phyloP scores from a whole-genome alignment of 2,113 vertebrate genomes.

The Fregetta grallaria region DNA sequence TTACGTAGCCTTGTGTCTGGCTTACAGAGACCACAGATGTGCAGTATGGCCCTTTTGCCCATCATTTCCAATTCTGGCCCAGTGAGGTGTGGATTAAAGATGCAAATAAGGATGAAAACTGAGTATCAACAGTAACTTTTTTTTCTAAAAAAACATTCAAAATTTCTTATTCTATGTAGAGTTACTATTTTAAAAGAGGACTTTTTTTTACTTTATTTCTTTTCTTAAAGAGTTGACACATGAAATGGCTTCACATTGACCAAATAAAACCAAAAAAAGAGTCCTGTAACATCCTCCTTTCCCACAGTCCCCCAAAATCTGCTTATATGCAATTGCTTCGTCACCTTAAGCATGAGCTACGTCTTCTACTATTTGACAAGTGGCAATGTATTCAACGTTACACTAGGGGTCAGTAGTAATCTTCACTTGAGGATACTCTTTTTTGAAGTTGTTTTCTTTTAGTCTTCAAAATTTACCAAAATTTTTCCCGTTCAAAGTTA shows the following conservation, averaged over 20 bases:
- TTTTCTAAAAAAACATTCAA: background rate
- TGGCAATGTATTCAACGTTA: background rate
- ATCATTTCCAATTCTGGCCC: background rate
- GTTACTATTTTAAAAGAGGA: background rate
- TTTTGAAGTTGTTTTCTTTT: background rate
- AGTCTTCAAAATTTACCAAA: background rate
- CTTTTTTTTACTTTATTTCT: background rate
- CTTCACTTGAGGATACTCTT: background rate
- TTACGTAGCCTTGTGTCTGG: background rate
- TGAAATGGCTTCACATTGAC: background rate
- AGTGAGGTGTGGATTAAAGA: background rate
- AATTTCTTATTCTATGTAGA: background rate
- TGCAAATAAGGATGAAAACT: background rate
- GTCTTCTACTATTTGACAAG: background rate
- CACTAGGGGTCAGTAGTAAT: constrained; percentile 49
- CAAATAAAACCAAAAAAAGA: background rate
- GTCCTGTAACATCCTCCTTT: background rate
- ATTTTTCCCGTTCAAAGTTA: background rate
- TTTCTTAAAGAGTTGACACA: background rate
- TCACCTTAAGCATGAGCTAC: rapidly evolving
- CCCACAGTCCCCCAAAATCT: background rate
- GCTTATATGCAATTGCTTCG: background rate
- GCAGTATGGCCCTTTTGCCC: background rate
- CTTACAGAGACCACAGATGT: background rate
- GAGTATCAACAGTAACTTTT: background rate